Evolutionary conservation across 2,113 vertebrate genomes (phyloP).

Genomic region (Camarhynchus parvulus): DNA sequence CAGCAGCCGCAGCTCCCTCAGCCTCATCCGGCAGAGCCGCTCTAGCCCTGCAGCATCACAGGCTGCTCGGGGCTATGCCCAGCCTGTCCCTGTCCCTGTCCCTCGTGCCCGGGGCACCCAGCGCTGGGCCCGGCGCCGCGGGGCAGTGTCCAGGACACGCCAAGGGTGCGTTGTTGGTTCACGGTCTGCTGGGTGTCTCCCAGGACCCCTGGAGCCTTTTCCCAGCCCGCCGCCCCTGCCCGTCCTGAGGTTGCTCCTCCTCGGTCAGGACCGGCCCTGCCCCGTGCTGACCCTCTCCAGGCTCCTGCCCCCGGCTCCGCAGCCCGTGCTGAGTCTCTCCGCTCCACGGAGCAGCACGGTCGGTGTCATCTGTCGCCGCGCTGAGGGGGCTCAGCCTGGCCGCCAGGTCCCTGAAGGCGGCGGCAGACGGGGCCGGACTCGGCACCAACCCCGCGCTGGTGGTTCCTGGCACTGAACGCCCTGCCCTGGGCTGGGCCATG

Average conservation of each 20-base stretch:
- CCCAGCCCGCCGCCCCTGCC: background rate
- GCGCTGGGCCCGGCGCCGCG: rapidly evolving
- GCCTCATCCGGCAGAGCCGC: background rate
- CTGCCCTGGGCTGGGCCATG: background rate
- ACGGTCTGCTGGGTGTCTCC: background rate
- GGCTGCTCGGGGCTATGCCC: background rate
- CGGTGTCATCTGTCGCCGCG: background rate
- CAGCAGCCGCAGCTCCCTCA: background rate
- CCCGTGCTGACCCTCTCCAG: background rate
- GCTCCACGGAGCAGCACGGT: background rate
- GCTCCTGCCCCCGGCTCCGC: background rate
- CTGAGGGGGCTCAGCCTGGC: background rate
- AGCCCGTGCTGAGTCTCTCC: background rate
- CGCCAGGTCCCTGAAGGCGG: background rate
- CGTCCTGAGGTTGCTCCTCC: background rate
- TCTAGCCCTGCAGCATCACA: background rate
- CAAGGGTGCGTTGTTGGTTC: background rate
- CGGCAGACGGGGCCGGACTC: background rate
- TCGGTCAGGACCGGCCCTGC: background rate
- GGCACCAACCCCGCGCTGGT: background rate
- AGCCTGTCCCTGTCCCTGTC: background rate
- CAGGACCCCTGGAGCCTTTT: background rate
- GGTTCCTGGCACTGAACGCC: rapidly evolving
- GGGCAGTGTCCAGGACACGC: background rate
- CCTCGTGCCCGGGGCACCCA: background rate